Percentiles rank a stretch among this genome's conserved stretches.
Evolutionary conservation across 64 coral and sea anemone species (phyloP).

Genomic region (Exaiptasia diaphana): DNA sequence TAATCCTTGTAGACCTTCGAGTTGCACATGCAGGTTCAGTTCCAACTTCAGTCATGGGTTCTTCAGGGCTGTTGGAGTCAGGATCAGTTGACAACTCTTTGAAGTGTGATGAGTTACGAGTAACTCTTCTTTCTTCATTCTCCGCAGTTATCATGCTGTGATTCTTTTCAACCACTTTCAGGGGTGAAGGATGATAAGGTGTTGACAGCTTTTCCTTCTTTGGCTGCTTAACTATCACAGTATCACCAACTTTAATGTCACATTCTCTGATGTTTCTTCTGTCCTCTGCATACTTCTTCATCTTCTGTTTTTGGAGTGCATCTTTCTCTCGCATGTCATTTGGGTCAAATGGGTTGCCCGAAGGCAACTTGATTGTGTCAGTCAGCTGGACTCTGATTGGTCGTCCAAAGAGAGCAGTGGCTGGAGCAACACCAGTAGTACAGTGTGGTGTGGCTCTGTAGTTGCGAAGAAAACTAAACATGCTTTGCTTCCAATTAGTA

Average conservation of each 20-base stretch:
- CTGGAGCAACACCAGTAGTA: constrained; percentile 45
- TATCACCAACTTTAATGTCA: constrained; percentile 30
- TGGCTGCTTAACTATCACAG: constrained; percentile 32
- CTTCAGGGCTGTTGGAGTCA: neutral
- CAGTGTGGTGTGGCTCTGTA: constrained; percentile 48
- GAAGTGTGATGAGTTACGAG: constrained; percentile 38
- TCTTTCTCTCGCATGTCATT: neutral
- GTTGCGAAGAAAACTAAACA: constrained; percentile 37
- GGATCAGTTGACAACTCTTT: constrained; percentile 31
- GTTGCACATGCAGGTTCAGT: neutral
- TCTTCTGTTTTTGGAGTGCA: constrained; percentile 13
- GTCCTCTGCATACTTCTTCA: constrained; percentile 8
- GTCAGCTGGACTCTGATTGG: neutral
- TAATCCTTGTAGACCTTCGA: constrained; percentile 27
- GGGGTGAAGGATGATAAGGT: constrained; percentile 14
- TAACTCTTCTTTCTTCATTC: constrained; percentile 1
- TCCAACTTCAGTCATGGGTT: neutral
- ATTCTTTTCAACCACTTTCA: constrained; percentile 15
- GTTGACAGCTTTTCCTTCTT: constrained; percentile 54
- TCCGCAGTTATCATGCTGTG: constrained; percentile 48
- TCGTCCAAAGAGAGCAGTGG: constrained; percentile 31
- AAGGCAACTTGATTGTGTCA: neutral
- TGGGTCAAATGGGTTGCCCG: constrained; percentile 8
- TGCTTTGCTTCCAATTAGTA: neutral
- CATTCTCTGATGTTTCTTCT: constrained; percentile 9